Conservation (phyloP, 2,797 vertebrate species). For the Sebastes taczanowskii region DNA sequence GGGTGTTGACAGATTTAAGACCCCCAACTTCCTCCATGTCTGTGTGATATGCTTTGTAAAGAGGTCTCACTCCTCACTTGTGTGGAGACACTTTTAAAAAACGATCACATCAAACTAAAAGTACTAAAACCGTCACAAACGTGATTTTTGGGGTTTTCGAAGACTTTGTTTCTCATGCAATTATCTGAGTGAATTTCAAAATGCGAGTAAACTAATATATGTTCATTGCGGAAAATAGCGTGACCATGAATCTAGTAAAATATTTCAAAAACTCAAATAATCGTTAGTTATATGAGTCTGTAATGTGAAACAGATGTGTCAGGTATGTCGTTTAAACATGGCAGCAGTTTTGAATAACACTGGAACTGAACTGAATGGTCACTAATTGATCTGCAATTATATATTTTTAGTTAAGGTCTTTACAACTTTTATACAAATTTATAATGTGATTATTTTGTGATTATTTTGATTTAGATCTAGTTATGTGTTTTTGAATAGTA, state of each 20-base stretch:
- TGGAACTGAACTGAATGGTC: background rate
- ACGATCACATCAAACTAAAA: background rate
- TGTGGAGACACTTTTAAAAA: background rate
- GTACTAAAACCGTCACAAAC: background rate
- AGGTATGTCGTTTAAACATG: background rate
- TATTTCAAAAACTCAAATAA: background rate
- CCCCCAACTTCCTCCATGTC: conserved; percentile 38
- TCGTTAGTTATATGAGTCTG: background rate
- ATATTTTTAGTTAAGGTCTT: background rate
- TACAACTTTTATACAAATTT: background rate
- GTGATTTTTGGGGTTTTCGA: background rate
- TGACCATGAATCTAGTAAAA: background rate
- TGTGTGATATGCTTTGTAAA: conserved; percentile 6
- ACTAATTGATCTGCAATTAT: background rate
- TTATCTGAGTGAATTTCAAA: background rate
- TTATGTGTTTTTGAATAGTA: background rate
- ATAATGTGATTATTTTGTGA: background rate
- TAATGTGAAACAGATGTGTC: background rate
- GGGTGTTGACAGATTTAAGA: conserved; percentile 64
- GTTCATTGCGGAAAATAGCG: background rate
- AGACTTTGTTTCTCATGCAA: background rate
- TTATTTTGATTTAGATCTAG: background rate
- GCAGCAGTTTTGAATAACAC: background rate
- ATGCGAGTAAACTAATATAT: background rate
- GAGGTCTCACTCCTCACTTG: background rate